Evolutionary conservation across 2,888 invertebrate species (phyloP).

Genomic region (Phlogophora meticulosa): DNA sequence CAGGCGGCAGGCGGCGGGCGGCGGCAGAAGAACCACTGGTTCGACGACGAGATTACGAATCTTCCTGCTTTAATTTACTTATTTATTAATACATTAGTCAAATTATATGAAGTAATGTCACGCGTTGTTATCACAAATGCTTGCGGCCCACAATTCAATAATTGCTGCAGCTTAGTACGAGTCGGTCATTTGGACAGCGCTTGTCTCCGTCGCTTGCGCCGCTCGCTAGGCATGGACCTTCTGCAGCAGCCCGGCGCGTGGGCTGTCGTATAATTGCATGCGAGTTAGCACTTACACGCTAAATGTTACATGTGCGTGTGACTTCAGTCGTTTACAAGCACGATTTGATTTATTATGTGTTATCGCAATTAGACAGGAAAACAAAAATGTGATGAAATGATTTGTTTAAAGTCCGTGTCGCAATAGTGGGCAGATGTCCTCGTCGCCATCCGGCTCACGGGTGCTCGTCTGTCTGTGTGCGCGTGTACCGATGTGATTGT

Average conservation of each 20-base stretch:
- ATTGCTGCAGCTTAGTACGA: too few species aligned
- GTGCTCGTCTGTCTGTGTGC: neutral
- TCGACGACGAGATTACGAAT: too few species aligned
- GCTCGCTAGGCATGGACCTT: constrained; percentile 20
- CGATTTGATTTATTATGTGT: constrained; percentile 24
- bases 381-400: constrained; percentile 33
- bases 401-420: constrained; percentile 25
- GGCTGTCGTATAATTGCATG: constrained; percentile 7
- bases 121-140: too few species aligned
- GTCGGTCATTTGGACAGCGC: too few species aligned
- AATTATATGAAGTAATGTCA: too few species aligned
- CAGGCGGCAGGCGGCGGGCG: neutral
- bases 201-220: too few species aligned
- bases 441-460: constrained; percentile 1
- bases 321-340: constrained; percentile 14
- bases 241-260: constrained; percentile 17
- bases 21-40: constrained; percentile 30
- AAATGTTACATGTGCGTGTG: constrained; percentile 37
- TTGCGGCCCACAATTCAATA: too few species aligned
- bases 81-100: too few species aligned
- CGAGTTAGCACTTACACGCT: constrained; percentile 23
- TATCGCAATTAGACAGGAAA: constrained; percentile 38
- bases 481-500: neutral
- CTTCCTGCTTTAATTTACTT: too few species aligned
- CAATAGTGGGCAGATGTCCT: neutral